Conservation (phyloP, 1,140 invertebrate species). For the Lepidotrigona ventralis region DNA sequence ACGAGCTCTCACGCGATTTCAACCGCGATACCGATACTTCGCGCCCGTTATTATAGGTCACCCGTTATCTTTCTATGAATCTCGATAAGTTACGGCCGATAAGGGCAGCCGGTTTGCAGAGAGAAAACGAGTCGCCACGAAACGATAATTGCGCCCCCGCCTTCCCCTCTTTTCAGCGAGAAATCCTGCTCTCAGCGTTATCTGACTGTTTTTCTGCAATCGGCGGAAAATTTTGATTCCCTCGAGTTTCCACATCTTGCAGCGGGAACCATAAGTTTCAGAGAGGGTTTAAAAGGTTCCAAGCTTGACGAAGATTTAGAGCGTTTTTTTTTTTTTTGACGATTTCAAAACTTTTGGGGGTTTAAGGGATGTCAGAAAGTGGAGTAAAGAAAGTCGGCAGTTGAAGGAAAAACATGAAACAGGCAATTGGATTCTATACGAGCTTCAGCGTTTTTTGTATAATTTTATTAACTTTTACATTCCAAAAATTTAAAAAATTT, state of each 20-base stretch:
- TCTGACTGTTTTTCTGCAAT: neutral
- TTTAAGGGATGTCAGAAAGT: too few species aligned
- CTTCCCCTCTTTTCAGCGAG: neutral
- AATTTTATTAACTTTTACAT: too few species aligned
- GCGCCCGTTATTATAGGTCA: slow-evolving; percentile 57
- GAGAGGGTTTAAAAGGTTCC: neutral
- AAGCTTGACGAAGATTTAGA: neutral
- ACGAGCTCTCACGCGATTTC: slow-evolving; percentile 38
- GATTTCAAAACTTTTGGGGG: too few species aligned
- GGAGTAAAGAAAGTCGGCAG: too few species aligned
- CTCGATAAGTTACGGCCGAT: slow-evolving; percentile 32
- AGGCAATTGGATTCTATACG: too few species aligned
- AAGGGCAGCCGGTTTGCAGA: neutral
- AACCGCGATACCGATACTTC: slow-evolving; percentile 33
- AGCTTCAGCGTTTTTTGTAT: too few species aligned
- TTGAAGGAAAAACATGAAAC: too few species aligned
- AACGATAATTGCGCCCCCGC: neutral
- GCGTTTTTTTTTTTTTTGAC: neutral
- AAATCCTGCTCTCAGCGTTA: neutral
- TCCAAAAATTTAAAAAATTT: too few species aligned
- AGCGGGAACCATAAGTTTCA: neutral
- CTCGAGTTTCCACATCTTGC: too few species aligned
- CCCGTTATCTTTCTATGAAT: slow-evolving; percentile 47
- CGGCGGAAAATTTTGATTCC: neutral
- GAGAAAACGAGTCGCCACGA: neutral